A percentile compares a stretch with the other conserved stretches of the same genome.
These are phyloP conservation scores for Ciona savignyi DNA, from an alignment of 23 tunicate genomes.

Conservation along the genomic window DNA sequence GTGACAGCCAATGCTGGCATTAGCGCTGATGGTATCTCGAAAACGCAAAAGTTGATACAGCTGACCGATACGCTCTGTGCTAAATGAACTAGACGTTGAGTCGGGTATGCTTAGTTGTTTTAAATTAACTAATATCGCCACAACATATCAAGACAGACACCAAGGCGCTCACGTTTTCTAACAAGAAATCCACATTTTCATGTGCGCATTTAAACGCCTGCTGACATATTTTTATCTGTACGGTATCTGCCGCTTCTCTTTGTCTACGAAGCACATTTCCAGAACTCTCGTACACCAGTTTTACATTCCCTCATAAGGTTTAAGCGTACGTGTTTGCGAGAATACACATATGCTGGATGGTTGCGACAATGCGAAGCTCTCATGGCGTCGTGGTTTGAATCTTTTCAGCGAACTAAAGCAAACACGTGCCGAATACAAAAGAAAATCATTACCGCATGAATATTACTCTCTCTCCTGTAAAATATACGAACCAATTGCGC, in stretches of 20 bases:
- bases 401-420: conserved; percentile 9
- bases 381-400: neutral
- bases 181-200: neutral
- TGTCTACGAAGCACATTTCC: neutral
- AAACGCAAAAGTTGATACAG: neutral
- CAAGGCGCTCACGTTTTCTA: too few species aligned
- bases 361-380: neutral
- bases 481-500: too few species aligned
- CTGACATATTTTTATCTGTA: neutral
- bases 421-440: conserved; percentile 4
- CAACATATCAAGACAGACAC: too few species aligned
- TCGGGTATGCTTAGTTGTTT: too few species aligned
- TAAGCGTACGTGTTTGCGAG: neutral
- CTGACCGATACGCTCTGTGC: too few species aligned
- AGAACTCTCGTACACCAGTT: neutral
- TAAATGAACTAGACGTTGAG: too few species aligned
- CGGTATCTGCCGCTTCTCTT: neutral
- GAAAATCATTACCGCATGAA: neutral
- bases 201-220: neutral
- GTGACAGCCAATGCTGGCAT: neutral
- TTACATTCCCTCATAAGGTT: neutral
- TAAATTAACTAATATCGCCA: too few species aligned
- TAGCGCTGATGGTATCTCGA: neutral
- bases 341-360: neutral
- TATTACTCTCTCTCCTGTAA: too few species aligned